Base-by-base conservation (phyloP, 2,113 vertebrate genomes). In the Carlito syrichta region DNA sequence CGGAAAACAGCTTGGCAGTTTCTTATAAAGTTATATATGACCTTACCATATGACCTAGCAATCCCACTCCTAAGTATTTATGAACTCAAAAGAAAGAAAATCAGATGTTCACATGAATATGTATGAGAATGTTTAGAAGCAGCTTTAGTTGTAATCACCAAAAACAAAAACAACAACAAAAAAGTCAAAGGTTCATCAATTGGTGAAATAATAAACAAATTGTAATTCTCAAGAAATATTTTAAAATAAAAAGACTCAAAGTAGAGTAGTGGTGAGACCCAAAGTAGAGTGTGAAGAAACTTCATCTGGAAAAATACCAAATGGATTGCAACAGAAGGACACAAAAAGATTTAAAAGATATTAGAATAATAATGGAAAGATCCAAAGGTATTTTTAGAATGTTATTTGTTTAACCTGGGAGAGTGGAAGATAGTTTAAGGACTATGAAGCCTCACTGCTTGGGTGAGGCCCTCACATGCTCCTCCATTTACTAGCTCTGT, bases 401-500 rank as follows among this genome's bases (percentile, higher is more conserved):
- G 54, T 38, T 78, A 35, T 91, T 66, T 89, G 40, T 48, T 79
- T 92, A 35, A 58, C 35, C 30, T 40, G 58, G n/a, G 30, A 71
- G 16, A 2, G 27, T 5, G 8, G 5, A 73, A 7, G 13, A 82
- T 13, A 74, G 23, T 74, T 66, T 16, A 79, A 62, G 27, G n/a
- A 38, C 48, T 17, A 17, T 10, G 43, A 13, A 58, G 14, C 77
- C 22, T 83, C 4, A 52, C 35, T 45, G 19, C 30, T 27, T 22
- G n/a, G 30, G 56, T 88, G n/a, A n/a, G n/a, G n/a, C n/a, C n/a
- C n/a, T 94, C 77, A 58, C 30, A 97, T 54, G 43, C 48, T 94
- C 54, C 76, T 82, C 30, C 40, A 74, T 63, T 86, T 56, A 45
- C 2, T 11, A 73, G 40, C 16, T 92, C 74, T 68, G 35, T 84